These are phyloP conservation scores for Trachymyrmex septentrionalis DNA, from an alignment of 1,140 invertebrate species.

Conservation along the genomic window DNA sequence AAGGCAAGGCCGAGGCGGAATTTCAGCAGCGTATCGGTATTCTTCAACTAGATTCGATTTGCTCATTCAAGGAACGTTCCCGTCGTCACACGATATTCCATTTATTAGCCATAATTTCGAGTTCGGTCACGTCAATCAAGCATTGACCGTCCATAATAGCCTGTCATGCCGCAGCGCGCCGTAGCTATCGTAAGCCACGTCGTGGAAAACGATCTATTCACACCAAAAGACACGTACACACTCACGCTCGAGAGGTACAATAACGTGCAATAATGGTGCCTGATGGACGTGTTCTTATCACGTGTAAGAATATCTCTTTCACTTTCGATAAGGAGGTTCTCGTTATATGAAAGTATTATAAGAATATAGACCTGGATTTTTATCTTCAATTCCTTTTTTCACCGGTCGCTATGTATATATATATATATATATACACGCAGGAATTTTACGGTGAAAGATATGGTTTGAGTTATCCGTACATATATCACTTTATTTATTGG, in stretches of 20 bases:
- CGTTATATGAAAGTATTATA: neutral
- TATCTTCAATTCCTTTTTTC: neutral
- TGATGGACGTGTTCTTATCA: conserved; percentile 44
- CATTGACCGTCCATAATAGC: conserved; percentile 77
- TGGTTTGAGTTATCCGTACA: neutral
- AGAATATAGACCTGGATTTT: neutral
- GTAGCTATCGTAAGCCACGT: conserved; percentile 25
- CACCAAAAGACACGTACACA: conserved; percentile 34
- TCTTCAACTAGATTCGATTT: neutral
- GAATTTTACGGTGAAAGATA: neutral
- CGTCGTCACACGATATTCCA: too few species aligned
- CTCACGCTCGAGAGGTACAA: conserved; percentile 11
- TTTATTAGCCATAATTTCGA: conserved; percentile 15
- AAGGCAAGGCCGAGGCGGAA: neutral
- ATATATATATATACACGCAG: too few species aligned
- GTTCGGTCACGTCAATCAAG: conserved; percentile 36
- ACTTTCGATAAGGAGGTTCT: neutral
- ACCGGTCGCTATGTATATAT: neutral
- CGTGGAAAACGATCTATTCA: conserved; percentile 59
- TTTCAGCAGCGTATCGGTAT: neutral
- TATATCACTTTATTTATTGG: neutral
- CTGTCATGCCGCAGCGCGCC: conserved; percentile 79
- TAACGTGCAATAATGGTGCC: conserved; percentile 47
- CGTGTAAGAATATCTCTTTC: conserved; percentile 19
- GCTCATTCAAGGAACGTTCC: conserved; percentile 18